Evolutionary conservation across 2,113 vertebrate genomes (phyloP).

Genomic region (Stictonetta naevosa): DNA sequence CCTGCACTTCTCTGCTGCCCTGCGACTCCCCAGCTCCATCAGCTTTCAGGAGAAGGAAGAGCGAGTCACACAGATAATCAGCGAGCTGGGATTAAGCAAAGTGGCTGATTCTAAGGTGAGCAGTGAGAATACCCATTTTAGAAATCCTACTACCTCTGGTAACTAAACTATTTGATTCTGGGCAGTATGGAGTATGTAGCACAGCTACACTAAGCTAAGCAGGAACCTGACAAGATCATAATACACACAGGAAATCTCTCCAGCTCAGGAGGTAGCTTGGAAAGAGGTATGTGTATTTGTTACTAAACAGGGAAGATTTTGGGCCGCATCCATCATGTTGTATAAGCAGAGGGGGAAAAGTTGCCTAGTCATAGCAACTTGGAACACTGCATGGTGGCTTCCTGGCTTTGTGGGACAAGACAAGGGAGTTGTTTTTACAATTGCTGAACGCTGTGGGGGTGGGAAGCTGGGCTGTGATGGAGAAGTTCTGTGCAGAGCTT

Average conservation of each 20-base stretch:
- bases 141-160: not conserved
- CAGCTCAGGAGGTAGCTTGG: not conserved
- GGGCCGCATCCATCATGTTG: not conserved
- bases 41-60: conserved; percentile 57
- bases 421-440: not conserved
- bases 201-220: not conserved
- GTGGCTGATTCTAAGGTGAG: conserved; percentile 60
- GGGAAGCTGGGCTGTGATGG: not conserved
- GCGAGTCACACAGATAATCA: conserved; percentile 59
- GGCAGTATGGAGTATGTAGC: not conserved
- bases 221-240: not conserved
- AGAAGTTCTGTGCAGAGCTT: not conserved
- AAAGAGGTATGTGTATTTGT: not conserved
- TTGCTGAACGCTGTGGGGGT: not conserved
- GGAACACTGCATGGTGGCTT: conserved; percentile 27
- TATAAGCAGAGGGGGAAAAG: conserved; percentile 18
- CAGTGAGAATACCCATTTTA: not conserved
- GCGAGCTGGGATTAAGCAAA: conserved; percentile 55
- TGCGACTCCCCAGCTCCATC: conserved; percentile 63
- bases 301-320: conserved; percentile 1
- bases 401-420: conserved; percentile 42
- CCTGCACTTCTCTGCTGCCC: conserved; percentile 65
- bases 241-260: not conserved
- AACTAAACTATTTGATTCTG: not conserved
- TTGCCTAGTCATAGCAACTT: not conserved